phyloP scores from a whole-genome alignment of 1,140 invertebrate species.

The Atta colombica region DNA sequence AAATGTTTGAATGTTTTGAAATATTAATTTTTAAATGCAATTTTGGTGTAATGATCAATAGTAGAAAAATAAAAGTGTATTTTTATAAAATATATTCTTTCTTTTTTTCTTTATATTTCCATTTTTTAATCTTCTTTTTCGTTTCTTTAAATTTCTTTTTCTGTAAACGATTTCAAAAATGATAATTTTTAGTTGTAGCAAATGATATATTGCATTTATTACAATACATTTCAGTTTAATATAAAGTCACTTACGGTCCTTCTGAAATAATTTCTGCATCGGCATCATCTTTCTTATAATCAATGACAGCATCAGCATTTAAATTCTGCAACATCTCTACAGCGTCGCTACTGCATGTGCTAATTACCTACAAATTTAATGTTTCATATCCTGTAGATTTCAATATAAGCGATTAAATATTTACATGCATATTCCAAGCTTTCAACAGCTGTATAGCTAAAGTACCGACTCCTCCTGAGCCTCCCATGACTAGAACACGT shows the following conservation, averaged over 20 bases:
- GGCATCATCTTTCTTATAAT: conserved; percentile 91
- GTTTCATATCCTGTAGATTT: background rate
- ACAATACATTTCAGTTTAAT: conserved; percentile 46
- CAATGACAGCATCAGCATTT: conserved; percentile 92
- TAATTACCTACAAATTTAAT: conserved; percentile 88
- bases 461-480: conserved; percentile 96
- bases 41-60: too few relatives aligned
- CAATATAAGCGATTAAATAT: background rate
- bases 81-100: too few relatives aligned
- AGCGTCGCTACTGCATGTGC: conserved; percentile 92
- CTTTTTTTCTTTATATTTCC: too few relatives aligned
- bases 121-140: too few relatives aligned
- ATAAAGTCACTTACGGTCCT: conserved; percentile 88
- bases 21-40: too few relatives aligned
- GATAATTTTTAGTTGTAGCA: too few relatives aligned
- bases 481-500: conserved; percentile 94
- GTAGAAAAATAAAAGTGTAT: too few relatives aligned
- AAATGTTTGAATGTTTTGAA: too few relatives aligned
- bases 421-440: conserved; percentile 90
- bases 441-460: conserved; percentile 94
- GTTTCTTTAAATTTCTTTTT: too few relatives aligned
- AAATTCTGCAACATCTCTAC: conserved; percentile 89
- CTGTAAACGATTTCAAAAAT: too few relatives aligned
- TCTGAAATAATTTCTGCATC: conserved; percentile 88
- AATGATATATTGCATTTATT: background rate